Percentiles rank a stretch among this genome's conserved stretches.
Conservation (phyloP, 2,797 vertebrate species). For the Onychomys arenicola region DNA sequence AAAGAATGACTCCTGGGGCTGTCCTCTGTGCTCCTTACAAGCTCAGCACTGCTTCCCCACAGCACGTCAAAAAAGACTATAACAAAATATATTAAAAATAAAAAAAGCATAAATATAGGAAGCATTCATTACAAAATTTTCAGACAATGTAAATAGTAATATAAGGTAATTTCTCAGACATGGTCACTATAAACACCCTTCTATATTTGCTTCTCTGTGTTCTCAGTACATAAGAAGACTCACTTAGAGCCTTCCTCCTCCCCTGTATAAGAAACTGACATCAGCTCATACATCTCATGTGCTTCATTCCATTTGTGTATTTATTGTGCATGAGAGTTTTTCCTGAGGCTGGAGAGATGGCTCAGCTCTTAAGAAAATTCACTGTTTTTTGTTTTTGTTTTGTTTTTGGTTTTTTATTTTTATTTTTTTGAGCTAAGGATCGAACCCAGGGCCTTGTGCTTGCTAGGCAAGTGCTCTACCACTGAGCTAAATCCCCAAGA, state of each 20-base stretch:
- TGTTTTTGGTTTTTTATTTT: too few species aligned
- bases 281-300: neutral
- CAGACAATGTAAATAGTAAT: neutral
- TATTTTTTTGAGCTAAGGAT: too few species aligned
- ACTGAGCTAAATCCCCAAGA: too few species aligned
- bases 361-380: neutral
- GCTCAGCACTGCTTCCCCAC: neutral
- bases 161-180: conserved; percentile 27
- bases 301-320: neutral
- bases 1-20: neutral
- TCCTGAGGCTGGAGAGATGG: neutral
- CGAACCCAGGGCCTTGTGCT: too few species aligned
- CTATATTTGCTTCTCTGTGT: neutral
- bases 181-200: neutral
- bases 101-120: neutral
- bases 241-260: neutral
- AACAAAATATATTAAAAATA: neutral
- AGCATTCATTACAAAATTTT: conserved; percentile 20
- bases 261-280: neutral
- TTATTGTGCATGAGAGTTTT: neutral
- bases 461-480: too few species aligned
- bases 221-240: neutral
- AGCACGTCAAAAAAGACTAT: neutral
- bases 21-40: neutral
- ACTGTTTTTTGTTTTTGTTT: too few species aligned